Base-by-base conservation (phyloP, 2,888 invertebrate genomes). In the Tachina grossa region DNA sequence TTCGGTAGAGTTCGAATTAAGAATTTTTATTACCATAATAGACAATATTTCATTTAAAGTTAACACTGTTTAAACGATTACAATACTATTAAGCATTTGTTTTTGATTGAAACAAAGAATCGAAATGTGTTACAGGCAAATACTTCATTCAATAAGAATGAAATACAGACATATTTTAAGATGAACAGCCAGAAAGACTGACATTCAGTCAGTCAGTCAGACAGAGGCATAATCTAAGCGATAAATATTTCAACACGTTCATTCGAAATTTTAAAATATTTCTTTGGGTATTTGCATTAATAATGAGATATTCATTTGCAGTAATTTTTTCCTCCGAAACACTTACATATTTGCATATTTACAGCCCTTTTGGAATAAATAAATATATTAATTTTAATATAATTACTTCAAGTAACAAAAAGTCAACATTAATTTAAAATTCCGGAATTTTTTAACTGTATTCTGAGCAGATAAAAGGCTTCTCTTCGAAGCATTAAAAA, bases 241-340 rank as follows among this genome's bases (percentile, higher is more conserved):
- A 31, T 13, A 71, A 9, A 45, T 57, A 22, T 31, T 71, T 68
- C 11, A n/a, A 14, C 10, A 41, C 8, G 19, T 1, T 13, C n/a
- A 19, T 55, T 57, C 19, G n/a, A 45, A 45, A 45, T 47, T 14
- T 19, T 61, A 19, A 9, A 43, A 59, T 22, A 9, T 71, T 5
- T 31, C 31, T 31, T 31, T 39, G 41, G 31, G 9, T n/a, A 63
- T 75, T 75, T 63, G 74, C 63, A 75, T 75, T 75, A 22, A 53
- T 63, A 63, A 75, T 75, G 61, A 75, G 61, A 41, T 13, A 61
- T n/a, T 61, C 41, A 74, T 19, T 4, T 49, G 41, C 13, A 57
- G n/a, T 41, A 39, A 19, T 19, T 22, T 39, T 39, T 51, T 16
- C 41, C 13, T 9, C 13, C 10, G 14, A 61, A 41, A 22, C 22